Percentiles rank a stretch among this genome's conserved stretches.
Evolutionary conservation across 1,140 invertebrate species (phyloP).

Genomic region (Rhysida immarginata): DNA sequence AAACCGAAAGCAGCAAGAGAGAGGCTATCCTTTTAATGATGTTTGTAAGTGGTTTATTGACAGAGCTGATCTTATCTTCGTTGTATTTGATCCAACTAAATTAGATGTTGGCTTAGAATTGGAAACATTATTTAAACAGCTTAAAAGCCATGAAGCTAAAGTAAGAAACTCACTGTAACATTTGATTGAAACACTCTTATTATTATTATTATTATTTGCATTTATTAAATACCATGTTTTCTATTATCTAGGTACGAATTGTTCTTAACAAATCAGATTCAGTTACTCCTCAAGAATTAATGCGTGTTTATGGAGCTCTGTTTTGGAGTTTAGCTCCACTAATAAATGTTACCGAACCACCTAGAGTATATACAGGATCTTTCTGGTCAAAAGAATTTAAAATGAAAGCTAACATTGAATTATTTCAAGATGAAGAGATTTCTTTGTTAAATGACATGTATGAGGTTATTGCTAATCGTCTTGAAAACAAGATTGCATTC

Average conservation of each 20-base stretch:
- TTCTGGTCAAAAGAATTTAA: constrained; percentile 70
- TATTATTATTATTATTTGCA: not conserved
- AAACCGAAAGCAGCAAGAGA: constrained; percentile 79
- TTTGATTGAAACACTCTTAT: not conserved
- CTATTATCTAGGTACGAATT: constrained; percentile 41
- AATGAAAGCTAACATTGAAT: constrained; percentile 27
- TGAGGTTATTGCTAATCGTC: constrained; percentile 63
- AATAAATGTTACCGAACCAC: constrained; percentile 84
- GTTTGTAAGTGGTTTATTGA: constrained; percentile 95
- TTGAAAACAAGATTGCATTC: constrained; percentile 86
- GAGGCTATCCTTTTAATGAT: constrained; percentile 85
- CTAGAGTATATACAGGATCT: constrained; percentile 63
- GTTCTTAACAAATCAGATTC: constrained; percentile 88
- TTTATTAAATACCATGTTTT: not conserved
- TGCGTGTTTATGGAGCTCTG: constrained; percentile 80
- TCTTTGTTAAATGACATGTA: constrained; percentile 71
- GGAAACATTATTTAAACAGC: constrained; percentile 78
- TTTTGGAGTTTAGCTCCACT: constrained; percentile 92
- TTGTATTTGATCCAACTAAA: constrained; percentile 88
- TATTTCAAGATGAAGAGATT: constrained; percentile 60
- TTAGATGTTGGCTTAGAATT: constrained; percentile 86
- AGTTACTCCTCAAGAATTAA: constrained; percentile 77
- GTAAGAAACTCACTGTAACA: not conserved
- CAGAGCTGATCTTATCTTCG: constrained; percentile 82
- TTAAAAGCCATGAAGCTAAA: constrained; percentile 81